Evolutionary conservation across 2,888 invertebrate species (phyloP), one percentile per base, ranked within the genome.

Genomic region (Tetheella fluctuosa): DNA sequence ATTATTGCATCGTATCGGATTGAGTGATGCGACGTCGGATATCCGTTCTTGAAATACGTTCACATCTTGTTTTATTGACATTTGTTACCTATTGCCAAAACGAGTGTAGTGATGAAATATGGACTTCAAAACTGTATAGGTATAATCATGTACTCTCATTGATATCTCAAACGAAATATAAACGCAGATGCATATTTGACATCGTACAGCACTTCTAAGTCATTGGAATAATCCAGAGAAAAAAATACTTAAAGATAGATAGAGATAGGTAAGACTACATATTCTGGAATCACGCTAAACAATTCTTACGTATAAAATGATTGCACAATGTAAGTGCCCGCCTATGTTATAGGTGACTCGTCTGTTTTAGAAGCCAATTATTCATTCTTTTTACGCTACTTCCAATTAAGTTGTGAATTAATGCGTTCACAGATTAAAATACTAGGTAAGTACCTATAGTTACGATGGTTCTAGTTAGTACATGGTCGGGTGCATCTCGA

Each of bases 341-440:
- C 34, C 34, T 34, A 30, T 28, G 13, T 39, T 39, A n/a, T n/a
- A 39, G 39, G 15, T n/a, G 48, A 48, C 48, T 20, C 48, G 42
- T 42, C 42, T 42, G 42, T 42, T 42, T 20, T 3, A 48, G 48
- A 20, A n/a, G 48, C 20, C 48, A 48, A 48, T 20, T 48, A 48
- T 48, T 20, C 42, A 8, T 48, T 48, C 17, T 48, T 17, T 42
- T 48, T 48, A 48, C 48, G 10, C 48, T 48, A 20, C 20, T 20
- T 52, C 62, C 59, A 62, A 62, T 62, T 62, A 62, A 48, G 34
- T 34, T 56, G 62, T 62, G 59, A 53, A 57, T 39, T 57, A 59
- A 59, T 53, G 57, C 59, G 62, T 23, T 23, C 39, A 59, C 56
- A 58, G 39, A 52, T 62, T 62, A 59, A 59, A 56, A 48, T 34